Evolutionary conservation across 2,888 invertebrate genomes (phyloP), one percentile per base, ranked within the genome.

Genomic region (Pollenia amentaria): DNA sequence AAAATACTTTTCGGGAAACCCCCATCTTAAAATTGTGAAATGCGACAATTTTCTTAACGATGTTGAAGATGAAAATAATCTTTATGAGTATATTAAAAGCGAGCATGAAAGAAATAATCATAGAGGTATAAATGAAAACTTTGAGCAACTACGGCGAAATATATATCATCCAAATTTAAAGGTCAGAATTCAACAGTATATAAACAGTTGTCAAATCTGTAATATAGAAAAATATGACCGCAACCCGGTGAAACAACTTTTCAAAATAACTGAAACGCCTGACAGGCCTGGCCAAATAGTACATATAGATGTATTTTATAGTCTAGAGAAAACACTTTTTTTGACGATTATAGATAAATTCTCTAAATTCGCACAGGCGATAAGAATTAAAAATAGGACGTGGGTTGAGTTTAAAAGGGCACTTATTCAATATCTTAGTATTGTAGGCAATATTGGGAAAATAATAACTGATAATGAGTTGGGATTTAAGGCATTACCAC

Each of bases 211-310:
- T 11, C n/a, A 70, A 11, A 76, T 82, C 3, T 73, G 78, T 29
- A 84, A 64, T 48, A 11, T 51, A 3, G 85, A 67, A 38, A 64
- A 77, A 53, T 85, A 75, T 65, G 81, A 85, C 8, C 65, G 85
- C 0, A 81, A 86, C 1, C 85, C 88, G 2, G 46, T 72, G 8
- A 86, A 82, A 73, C 85, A 78, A 2, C 62, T 72, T 60, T 89
- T 89, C 40, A 85, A 88, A 46, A 14, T 89, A 3, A 90, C 89
- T 0, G 88, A 88, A 76, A 89, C 89, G 3, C 87, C 89, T 16
- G 67, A 70, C 0, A 87, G 72, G 81, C 90, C 90, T 3, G 69
- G 88, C 11, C 88, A 90, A 76, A 84, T 89, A 9, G 60, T 90
- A 14, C 89, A 90, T 65, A 48, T 90, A 3, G 89, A 90, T 70